Percentiles rank a stretch among this genome's conserved stretches.
These are phyloP conservation scores for Pyrrhosoma nymphula DNA, from an alignment of 2,888 invertebrate species.

Conservation along the genomic window DNA sequence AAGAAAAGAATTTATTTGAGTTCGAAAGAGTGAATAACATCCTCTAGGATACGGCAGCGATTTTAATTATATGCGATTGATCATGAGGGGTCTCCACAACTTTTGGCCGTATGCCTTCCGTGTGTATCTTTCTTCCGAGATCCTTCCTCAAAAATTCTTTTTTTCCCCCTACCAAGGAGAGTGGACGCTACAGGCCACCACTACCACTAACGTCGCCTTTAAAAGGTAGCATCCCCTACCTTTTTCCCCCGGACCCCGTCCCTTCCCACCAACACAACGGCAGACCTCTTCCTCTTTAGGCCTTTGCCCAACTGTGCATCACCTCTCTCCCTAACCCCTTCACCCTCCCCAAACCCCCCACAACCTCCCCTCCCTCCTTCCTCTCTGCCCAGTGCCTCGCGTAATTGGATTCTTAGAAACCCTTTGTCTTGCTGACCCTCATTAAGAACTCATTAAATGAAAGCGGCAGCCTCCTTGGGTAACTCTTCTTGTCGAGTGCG, in stretches of 20 bases:
- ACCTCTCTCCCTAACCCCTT: neutral
- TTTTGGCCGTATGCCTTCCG: neutral
- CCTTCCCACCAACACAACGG: neutral
- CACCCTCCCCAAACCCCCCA: neutral
- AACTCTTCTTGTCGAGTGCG: conserved; percentile 58
- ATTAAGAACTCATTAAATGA: conserved; percentile 66
- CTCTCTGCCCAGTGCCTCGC: conserved; percentile 40
- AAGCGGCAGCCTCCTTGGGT: conserved; percentile 56
- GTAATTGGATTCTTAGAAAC: conserved; percentile 67
- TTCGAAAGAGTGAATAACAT: too few relatives aligned
- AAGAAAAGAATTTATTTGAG: too few relatives aligned
- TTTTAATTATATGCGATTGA: neutral
- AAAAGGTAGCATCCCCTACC: neutral
- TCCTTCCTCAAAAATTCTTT: neutral
- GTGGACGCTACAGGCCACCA: neutral
- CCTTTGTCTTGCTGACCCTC: conserved; percentile 67
- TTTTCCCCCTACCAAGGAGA: neutral
- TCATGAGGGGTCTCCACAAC: neutral
- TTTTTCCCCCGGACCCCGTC: neutral
- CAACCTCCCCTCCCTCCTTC: neutral
- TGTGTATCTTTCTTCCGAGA: neutral
- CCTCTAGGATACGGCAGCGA: too few relatives aligned
- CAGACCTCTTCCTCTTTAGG: neutral
- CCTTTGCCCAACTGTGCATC: neutral
- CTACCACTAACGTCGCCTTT: neutral